Conservation (phyloP, 2,888 invertebrate species). For the Muscina levida region DNA sequence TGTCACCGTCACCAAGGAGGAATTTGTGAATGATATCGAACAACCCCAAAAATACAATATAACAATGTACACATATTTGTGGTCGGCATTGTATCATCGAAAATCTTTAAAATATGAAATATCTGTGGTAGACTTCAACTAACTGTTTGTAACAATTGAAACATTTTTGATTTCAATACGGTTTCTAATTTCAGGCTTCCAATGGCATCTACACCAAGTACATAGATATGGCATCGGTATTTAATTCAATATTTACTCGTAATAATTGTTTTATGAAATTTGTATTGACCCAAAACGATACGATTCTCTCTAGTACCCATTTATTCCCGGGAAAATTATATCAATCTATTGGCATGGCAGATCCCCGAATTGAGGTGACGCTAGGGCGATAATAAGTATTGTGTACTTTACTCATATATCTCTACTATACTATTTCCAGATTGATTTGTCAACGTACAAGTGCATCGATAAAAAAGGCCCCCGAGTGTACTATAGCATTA, state of each 20-base stretch:
- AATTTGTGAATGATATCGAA: slow-evolving; percentile 78
- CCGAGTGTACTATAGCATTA: slow-evolving; percentile 69
- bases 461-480: slow-evolving; percentile 52
- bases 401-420: too few species aligned
- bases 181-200: slow-evolving; percentile 68
- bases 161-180: background rate
- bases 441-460: slow-evolving; percentile 59
- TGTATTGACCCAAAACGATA: slow-evolving; percentile 79
- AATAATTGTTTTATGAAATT: slow-evolving; percentile 77
- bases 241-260: slow-evolving; percentile 57
- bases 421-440: slow-evolving; percentile 54
- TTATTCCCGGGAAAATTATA: slow-evolving; percentile 84
- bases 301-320: slow-evolving; percentile 83
- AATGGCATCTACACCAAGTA: slow-evolving; percentile 70
- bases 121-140: slow-evolving; percentile 69
- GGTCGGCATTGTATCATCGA: slow-evolving; percentile 80
- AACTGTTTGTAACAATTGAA: background rate
- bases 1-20: slow-evolving; percentile 85
- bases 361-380: slow-evolving; percentile 83
- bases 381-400: too few species aligned
- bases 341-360: slow-evolving; percentile 80
- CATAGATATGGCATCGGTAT: slow-evolving; percentile 68
- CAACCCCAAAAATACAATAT: slow-evolving; percentile 80
- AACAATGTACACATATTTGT: slow-evolving; percentile 83
- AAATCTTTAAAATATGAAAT: slow-evolving; percentile 69